Conservation (phyloP, 1,140 invertebrate genomes). For the Chionoecetes opilio region DNA sequence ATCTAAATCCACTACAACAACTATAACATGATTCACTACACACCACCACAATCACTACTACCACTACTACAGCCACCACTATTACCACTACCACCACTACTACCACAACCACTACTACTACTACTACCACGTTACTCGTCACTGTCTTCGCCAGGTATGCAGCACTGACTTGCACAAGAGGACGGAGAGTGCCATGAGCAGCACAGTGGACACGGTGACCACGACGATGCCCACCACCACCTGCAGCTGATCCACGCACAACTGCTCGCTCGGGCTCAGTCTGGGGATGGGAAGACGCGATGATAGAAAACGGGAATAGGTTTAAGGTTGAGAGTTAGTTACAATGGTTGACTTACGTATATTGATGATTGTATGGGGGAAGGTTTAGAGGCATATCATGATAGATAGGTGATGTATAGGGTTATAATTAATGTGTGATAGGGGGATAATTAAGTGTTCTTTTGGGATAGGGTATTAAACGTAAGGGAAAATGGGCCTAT, state of each 20-base stretch:
- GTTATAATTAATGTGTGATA: too few species aligned
- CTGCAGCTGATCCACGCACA: constrained; percentile 70
- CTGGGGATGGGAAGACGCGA: background rate
- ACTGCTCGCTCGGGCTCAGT: constrained; percentile 61
- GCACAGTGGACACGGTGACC: constrained; percentile 53
- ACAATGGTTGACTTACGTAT: too few species aligned
- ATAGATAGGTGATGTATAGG: too few species aligned
- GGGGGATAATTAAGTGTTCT: too few species aligned
- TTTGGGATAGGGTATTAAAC: too few species aligned
- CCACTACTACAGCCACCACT: background rate
- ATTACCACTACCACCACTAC: background rate
- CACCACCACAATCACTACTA: background rate
- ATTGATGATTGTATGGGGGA: too few species aligned
- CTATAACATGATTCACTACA: background rate
- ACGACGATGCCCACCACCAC: constrained; percentile 69
- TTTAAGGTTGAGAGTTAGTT: background rate
- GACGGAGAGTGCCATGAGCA: constrained; percentile 66
- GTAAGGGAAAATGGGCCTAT: too few species aligned
- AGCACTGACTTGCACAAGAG: constrained; percentile 69
- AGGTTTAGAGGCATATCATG: too few species aligned
- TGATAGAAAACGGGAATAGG: background rate
- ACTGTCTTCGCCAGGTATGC: background rate
- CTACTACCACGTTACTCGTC: background rate
- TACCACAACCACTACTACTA: background rate
- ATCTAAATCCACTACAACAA: too few species aligned